These are phyloP conservation scores for Carettochelys insculpta DNA, from an alignment of 2,113 vertebrate genomes.

Conservation along the genomic window DNA sequence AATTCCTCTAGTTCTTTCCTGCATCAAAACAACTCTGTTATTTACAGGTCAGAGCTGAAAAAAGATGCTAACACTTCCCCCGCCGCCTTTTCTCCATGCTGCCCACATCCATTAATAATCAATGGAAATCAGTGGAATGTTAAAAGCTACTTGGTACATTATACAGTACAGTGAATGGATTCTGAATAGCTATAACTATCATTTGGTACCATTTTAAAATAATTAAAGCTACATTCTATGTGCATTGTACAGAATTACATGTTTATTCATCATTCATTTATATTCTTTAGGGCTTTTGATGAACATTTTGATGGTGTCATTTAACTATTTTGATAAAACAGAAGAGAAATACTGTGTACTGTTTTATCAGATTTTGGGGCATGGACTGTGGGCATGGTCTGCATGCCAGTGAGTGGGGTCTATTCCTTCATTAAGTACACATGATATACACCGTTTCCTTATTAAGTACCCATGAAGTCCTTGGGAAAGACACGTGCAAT, in stretches of 20 bases:
- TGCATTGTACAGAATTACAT: not conserved
- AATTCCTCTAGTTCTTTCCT: slow-evolving; percentile 86
- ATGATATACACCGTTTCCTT: not conserved
- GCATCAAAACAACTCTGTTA: slow-evolving; percentile 50
- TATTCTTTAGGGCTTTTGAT: not conserved
- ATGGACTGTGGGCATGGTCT: not conserved
- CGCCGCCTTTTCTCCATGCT: slow-evolving; percentile 17
- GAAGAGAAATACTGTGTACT: not conserved
- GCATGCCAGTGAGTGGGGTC: not conserved
- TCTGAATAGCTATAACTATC: not conserved
- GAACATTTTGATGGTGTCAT: not conserved
- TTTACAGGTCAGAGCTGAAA: not conserved
- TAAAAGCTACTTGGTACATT: not conserved
- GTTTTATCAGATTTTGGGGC: not conserved
- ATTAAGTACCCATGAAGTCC: not conserved
- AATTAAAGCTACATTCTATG: not conserved
- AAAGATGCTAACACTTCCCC: accelerated
- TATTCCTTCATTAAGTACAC: not conserved
- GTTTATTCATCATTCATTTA: not conserved
- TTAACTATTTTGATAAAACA: not conserved
- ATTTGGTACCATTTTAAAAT: slow-evolving; percentile 23
- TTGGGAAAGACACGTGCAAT: not conserved
- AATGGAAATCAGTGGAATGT: not conserved
- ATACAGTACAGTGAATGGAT: not conserved
- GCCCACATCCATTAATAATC: not conserved